Evolutionary conservation across 2,113 vertebrate genomes (phyloP), one percentile per base, ranked within the genome.

Genomic region (Mustela nigripes): DNA sequence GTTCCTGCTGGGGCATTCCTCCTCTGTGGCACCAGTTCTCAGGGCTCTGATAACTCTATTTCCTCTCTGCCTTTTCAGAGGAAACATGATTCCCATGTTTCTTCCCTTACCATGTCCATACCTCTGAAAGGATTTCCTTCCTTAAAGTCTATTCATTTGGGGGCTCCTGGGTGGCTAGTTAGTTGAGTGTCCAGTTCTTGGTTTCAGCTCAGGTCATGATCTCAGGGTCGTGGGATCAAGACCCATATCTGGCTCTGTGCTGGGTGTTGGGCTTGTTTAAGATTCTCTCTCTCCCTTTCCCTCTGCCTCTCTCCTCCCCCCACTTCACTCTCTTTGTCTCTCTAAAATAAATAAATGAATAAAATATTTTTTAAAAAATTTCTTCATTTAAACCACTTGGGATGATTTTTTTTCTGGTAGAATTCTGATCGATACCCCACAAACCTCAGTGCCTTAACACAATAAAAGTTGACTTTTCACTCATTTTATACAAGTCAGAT

Each of bases 51-150:
- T 53, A 88, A 73, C 39, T 76, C 74, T 53, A 36, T 62, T 94
- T 80, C 39, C 53, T 87, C 26, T 60, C 31, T 92, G 36, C 28
- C 26, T 11, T 42, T 82, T 93, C n/a, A 91, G 62, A 36, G 36
- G 36, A 36, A 36, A 36, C 36, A 36, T 58, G 28, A 71, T 28
- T 60, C 28, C 48, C 28, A 0, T 65, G 11, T 60, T 76, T 82
- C 81, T 95, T 71, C 36, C 18, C 24, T 95, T 63, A n/a, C 36
- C 62, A 42, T 92, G 56, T 45, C 56, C 39, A 82, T 22, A 76
- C 11, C 63, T 80, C 50, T 69, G 79, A 76, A 96, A 92, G 60
- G 67, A 81, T 56, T 95, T 62, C 74, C 42, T 83, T 94, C 69
- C 45, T 65, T 90, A 16, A 95, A n/a, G 1, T 92, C 69, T 94